Conservation (phyloP, 2,113 vertebrate genomes). For the Rhineura floridana region DNA sequence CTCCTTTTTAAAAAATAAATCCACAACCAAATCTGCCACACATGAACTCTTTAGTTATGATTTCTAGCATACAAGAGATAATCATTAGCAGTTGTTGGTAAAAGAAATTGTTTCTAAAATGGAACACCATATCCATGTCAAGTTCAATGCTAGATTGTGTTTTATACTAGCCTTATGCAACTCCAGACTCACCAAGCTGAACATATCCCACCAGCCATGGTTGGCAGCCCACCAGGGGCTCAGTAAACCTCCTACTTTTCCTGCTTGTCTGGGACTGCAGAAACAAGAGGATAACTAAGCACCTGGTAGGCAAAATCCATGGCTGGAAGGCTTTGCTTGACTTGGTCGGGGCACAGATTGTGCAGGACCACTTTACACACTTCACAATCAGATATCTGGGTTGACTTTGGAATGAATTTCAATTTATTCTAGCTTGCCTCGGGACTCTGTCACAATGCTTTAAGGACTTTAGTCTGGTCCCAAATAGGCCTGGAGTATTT, state of each 20-base stretch:
- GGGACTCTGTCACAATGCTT: not conserved
- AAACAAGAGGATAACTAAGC: not conserved
- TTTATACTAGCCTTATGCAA: too few species aligned
- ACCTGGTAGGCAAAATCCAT: not conserved
- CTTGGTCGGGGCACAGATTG: not conserved
- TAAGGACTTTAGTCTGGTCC: not conserved
- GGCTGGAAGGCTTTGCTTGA: not conserved
- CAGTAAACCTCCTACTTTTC: not conserved
- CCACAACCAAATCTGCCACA: too few species aligned
- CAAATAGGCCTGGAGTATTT: not conserved
- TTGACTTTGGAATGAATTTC: not conserved
- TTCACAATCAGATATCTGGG: not conserved
- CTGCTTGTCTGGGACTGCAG: not conserved
- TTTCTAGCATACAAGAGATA: too few species aligned
- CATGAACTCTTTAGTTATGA: too few species aligned
- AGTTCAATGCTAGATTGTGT: too few species aligned
- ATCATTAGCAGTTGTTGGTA: too few species aligned
- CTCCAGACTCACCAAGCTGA: too few species aligned
- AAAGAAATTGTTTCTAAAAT: too few species aligned
- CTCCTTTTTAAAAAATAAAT: too few species aligned
- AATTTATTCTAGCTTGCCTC: not conserved
- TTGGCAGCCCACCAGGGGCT: not conserved
- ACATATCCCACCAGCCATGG: not conserved
- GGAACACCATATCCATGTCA: too few species aligned
- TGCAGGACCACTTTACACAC: not conserved